A percentile compares a stretch with the other conserved stretches of the same genome.
Evolutionary conservation across 1,140 invertebrate species (phyloP).

Genomic region (Leptopilina clavipes): DNA sequence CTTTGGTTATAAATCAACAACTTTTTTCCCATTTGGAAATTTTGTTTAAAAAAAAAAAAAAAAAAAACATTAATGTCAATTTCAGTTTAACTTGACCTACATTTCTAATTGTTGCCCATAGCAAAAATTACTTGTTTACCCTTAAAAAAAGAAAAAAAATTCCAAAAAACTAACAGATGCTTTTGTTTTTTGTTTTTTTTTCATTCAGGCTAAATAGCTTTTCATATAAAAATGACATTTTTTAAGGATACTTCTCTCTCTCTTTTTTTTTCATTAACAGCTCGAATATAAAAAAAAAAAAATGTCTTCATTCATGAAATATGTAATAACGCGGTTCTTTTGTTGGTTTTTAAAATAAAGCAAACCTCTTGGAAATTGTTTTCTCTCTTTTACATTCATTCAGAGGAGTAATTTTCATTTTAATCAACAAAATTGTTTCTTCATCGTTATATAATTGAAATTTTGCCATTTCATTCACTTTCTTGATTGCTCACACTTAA

Average conservation of each 20-base stretch:
- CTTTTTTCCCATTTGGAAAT: not conserved
- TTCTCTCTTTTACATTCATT: no score
- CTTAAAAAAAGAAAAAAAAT: not conserved
- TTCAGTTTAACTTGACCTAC: no score
- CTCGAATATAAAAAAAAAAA: not conserved
- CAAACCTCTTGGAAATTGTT: not conserved
- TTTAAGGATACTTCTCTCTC: not conserved
- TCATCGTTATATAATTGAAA: not conserved
- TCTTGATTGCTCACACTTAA: not conserved
- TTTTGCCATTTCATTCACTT: not conserved
- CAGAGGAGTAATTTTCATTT: no score
- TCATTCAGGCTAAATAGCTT: not conserved
- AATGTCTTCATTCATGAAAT: no score
- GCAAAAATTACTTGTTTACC: not conserved
- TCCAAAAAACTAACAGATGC: not conserved
- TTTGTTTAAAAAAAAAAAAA: not conserved
- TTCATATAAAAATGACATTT: slow-evolving; percentile 20
- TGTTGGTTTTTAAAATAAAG: not conserved
- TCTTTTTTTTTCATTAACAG: not conserved
- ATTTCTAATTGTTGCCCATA: no score
- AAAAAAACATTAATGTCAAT: no score
- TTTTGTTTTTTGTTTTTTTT: slow-evolving; percentile 19
- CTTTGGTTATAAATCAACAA: slow-evolving; percentile 5
- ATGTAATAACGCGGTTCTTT: no score
- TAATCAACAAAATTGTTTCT: no score